These are phyloP conservation scores for Schizothorax lantsangensis DNA, from an alignment of 2,797 vertebrate genomes.

Conservation along the genomic window DNA sequence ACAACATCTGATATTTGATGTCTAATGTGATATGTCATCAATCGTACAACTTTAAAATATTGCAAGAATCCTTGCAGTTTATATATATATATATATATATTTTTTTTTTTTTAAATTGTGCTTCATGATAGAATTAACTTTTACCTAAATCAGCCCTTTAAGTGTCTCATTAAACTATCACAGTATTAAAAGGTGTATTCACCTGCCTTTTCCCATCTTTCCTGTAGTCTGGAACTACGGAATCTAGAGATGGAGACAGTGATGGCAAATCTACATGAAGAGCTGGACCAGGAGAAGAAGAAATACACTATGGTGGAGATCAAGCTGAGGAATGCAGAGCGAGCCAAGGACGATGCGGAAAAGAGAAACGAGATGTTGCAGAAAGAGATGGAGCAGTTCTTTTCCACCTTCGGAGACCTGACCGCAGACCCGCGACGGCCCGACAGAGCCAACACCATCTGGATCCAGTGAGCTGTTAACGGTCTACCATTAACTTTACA, in stretches of 20 bases:
- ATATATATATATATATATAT: neutral
- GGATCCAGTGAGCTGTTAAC: slow-evolving; percentile 86
- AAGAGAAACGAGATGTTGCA: slow-evolving; percentile 96
- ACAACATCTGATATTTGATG: too few species aligned
- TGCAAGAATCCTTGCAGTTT: too few species aligned
- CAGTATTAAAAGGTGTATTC: neutral
- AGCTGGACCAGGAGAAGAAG: slow-evolving; percentile 97
- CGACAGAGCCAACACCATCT: slow-evolving; percentile 92
- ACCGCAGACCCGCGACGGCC: slow-evolving; percentile 87
- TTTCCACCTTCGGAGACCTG: slow-evolving; percentile 96
- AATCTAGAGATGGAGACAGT: slow-evolving; percentile 93
- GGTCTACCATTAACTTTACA: neutral
- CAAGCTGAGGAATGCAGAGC: slow-evolving; percentile 96
- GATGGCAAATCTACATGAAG: slow-evolving; percentile 91
- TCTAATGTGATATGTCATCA: too few species aligned
- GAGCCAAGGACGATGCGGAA: slow-evolving; percentile 96
- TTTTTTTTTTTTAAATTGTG: neutral
- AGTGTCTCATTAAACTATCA: neutral
- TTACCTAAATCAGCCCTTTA: neutral
- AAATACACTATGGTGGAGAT: slow-evolving; percentile 99
- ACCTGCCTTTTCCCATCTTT: neutral
- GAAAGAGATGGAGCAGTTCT: slow-evolving; percentile 99
- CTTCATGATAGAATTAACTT: neutral
- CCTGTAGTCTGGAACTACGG: slow-evolving; percentile 89
- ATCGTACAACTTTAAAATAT: too few species aligned